phyloP scores from a whole-genome alignment of 2,888 invertebrate genomes.

The Ctenicera cuprea region DNA sequence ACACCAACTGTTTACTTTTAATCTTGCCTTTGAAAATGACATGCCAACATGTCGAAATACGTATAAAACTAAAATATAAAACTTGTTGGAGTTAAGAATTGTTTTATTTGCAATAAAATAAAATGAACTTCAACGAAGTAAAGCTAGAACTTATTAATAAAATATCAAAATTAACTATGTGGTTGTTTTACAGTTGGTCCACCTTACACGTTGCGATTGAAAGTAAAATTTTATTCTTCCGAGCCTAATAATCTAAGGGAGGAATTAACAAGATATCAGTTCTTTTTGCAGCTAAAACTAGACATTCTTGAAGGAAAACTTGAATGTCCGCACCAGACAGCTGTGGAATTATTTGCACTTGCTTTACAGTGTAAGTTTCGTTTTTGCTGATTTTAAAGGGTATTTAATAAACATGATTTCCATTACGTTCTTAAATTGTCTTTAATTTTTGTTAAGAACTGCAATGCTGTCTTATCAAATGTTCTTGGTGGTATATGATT shows the following conservation, averaged over 20 bases:
- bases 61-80: too few relatives aligned
- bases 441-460: too few relatives aligned
- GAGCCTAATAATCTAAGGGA: constrained; percentile 98
- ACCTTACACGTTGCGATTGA: constrained; percentile 95
- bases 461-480: too few relatives aligned
- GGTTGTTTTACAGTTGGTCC: constrained; percentile 85
- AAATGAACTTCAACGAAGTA: too few relatives aligned
- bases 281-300: constrained; percentile 97
- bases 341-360: constrained; percentile 93
- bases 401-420: not conserved
- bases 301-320: constrained; percentile 95
- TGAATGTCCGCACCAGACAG: constrained; percentile 90
- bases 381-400: not conserved
- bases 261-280: constrained; percentile 98
- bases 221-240: constrained; percentile 99
- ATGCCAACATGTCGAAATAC: too few relatives aligned
- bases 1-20: too few relatives aligned
- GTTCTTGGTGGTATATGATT: too few relatives aligned
- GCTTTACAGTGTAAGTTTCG: constrained; percentile 90
- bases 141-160: too few relatives aligned
- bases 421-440: too few relatives aligned
- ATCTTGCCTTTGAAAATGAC: too few relatives aligned
- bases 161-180: constrained; percentile 61
- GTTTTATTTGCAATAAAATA: too few relatives aligned
- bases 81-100: too few relatives aligned